A percentile compares a stretch with the other conserved stretches of the same genome.
phyloP scores from a whole-genome alignment of 2,888 invertebrate genomes.

The Pterostichus madidus region DNA sequence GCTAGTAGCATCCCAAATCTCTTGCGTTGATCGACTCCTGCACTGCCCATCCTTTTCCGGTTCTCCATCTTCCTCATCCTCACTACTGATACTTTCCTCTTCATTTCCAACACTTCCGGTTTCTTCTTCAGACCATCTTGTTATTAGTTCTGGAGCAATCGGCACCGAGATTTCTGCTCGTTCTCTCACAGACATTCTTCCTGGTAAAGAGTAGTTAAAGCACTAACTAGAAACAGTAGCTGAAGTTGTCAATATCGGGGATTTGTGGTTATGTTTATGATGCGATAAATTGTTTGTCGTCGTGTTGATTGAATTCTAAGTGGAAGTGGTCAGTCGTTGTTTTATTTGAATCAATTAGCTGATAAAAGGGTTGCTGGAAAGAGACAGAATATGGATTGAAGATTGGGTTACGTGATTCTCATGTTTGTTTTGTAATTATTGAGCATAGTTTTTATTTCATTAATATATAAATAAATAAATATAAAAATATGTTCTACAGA shows the following conservation, averaged over 20 bases:
- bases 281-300: constrained; percentile 7
- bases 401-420: constrained; percentile 4
- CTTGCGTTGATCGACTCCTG: constrained; percentile 71
- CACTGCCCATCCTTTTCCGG: constrained; percentile 46
- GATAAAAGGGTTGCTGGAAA: background rate
- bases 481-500: too few species aligned
- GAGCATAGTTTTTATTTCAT: too few species aligned
- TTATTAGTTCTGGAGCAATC: constrained; percentile 34
- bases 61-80: constrained; percentile 58
- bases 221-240: background rate
- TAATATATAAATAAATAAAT: too few species aligned
- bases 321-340: constrained; percentile 10
- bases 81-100: constrained; percentile 50
- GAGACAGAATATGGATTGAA: too few species aligned
- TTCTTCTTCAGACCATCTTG: constrained; percentile 78
- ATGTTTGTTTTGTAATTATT: background rate
- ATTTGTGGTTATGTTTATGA: constrained; percentile 13
- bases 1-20: constrained; percentile 74
- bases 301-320: constrained; percentile 26
- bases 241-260: background rate
- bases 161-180: constrained; percentile 68
- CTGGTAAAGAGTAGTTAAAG: background rate
- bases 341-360: constrained; percentile 41
- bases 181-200: constrained; percentile 71
- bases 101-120: constrained; percentile 75